A percentile compares a stretch with the other conserved stretches of the same genome.
phyloP scores from a whole-genome alignment of 2,113 vertebrate genomes.

The Asarcornis scutulata region DNA sequence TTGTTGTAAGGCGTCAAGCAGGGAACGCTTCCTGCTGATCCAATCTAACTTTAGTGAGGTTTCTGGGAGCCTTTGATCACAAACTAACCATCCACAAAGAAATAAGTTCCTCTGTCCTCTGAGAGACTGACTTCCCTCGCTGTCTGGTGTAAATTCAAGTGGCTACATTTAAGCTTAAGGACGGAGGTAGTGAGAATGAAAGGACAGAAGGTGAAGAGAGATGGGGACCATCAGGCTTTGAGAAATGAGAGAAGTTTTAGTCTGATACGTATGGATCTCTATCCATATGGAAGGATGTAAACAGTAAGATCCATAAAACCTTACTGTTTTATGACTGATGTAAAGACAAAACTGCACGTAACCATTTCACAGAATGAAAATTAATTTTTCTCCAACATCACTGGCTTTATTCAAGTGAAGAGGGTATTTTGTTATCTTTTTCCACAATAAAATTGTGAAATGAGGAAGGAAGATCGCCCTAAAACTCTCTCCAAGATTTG shows the following conservation, averaged over 20 bases:
- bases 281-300: neutral
- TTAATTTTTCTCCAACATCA: neutral
- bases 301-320: neutral
- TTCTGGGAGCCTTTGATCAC: slow-evolving; percentile 19
- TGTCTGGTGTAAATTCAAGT: neutral
- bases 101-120: neutral
- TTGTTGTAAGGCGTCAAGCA: neutral
- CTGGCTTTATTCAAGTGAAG: neutral
- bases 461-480: neutral
- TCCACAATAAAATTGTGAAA: neutral
- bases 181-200: neutral
- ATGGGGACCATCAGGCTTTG: neutral
- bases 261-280: neutral
- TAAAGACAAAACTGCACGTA: neutral
- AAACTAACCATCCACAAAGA: neutral
- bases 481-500: neutral
- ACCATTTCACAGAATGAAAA: neutral
- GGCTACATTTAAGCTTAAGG: neutral
- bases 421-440: neutral
- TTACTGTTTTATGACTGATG: neutral
- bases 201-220: neutral
- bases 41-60: neutral
- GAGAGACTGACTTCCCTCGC: neutral
- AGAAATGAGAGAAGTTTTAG: neutral
- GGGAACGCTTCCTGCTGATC: neutral